Evolutionary conservation across 2,888 invertebrate genomes (phyloP), one percentile per base, ranked within the genome.

Genomic region (Leucoma salicis): DNA sequence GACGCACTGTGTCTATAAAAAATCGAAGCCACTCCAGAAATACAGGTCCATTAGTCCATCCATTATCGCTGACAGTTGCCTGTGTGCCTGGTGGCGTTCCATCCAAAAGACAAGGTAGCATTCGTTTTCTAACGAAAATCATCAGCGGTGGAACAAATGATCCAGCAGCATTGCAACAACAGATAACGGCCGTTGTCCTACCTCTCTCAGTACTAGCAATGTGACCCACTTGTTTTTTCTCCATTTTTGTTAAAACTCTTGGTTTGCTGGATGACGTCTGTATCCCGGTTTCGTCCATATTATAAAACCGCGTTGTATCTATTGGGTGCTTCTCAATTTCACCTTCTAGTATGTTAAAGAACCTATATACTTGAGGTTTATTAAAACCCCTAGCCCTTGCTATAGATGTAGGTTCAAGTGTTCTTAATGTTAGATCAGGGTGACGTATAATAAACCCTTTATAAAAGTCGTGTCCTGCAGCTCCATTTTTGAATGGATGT

Each of bases 381-480:
- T 63, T 65, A 42, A 61, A 61, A 35, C 56, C 60, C 44, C 43
- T 53, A 14, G 51, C 55, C 14, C 53, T 46, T 35, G 53, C 56
- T 43, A 59, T 39, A 18, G 53, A 58, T 42, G 57, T 61, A 39
- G 59, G 44, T 37, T 63, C 55, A 44, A 63, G 65, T 42, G 42
- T 46, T 27, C 57, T 50, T 25, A 61, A 42, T 14, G 49, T 37
- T 14, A 56, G 43, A 39, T 52, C 25, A 27, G 49, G n/a, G 37
- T 53, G 43, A 34, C 56, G 45, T 34, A 2, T 21, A n/a, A 36
- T 27, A 35, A 50, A 35, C 28, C 48, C 34, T 11, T 24, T 8
- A 12, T 35, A 39, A 44, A 44, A 51, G 12, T 51, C 47, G 16
- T 42, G 28, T 8, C 50, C 46, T 35, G 45, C 43, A 3, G 14